Evolutionary conservation across 2,113 vertebrate species (phyloP), one percentile per base, ranked within the genome.

Genomic region (Mirza zaza): DNA sequence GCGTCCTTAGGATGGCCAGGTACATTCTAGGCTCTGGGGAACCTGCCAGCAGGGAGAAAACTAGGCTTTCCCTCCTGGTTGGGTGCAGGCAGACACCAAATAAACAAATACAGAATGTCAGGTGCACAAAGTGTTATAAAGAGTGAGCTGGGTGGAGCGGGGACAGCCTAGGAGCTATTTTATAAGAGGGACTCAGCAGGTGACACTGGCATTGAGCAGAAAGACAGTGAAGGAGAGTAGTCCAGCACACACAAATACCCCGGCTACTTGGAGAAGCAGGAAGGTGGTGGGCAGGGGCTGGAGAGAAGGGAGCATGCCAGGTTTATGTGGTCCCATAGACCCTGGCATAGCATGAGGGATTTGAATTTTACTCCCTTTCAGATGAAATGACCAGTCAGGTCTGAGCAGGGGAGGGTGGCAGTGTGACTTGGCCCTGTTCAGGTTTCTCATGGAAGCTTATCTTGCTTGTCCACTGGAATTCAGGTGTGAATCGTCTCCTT

Each of bases 141-240:
- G 79, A 76, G 1, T 34, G 59, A 67, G 55, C 34, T 15, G 1
- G 1, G 50, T 21, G 2, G 52, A 63, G 15, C 3, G 1, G 17
- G 8, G 39, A 21, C 50, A 52, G 67, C 29, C 63, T 13, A 14
- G 2, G 55, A 34, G 57, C 36, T 57, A 6, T 52, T n/a, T 77
- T 57, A 23, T 17, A 34, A 32, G 20, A 65, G 45, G 42, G 12
- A 11, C 7, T 59, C 17, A 0, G 15, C 11, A 39, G 65, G 76
- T 25, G 36, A 75, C 55, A 7, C 0, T 45, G 25, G 63, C n/a
- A 17, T 57, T 50, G 63, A 71, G 13, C 4, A 7, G 8, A 67
- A 45, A 45, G 45, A 3, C 6, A 1, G 9, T 27, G 10, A 61
- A 14, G 1, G 1, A 3, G 42, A 94, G 80, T 1, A 1, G n/a